Percentiles rank a stretch among this genome's conserved stretches.
These are phyloP conservation scores for Equus przewalskii DNA, from an alignment of 2,113 vertebrate species.

Conservation along the genomic window DNA sequence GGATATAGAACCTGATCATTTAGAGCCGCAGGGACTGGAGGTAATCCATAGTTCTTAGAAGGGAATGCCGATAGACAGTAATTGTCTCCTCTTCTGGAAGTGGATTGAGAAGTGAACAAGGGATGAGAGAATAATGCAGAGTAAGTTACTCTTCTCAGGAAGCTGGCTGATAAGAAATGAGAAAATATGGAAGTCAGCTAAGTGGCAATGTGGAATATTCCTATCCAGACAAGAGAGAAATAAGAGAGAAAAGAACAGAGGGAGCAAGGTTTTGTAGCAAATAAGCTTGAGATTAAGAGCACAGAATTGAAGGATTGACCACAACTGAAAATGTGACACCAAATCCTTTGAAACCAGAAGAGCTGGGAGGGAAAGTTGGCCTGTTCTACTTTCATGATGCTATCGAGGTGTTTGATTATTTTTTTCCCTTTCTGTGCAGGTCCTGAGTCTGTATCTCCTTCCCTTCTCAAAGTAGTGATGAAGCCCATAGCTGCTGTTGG, in stretches of 20 bases:
- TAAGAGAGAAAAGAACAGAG: not conserved
- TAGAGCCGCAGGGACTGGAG: not conserved
- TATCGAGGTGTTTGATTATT: not conserved
- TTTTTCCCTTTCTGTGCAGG: conserved; percentile 86
- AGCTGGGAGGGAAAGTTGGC: not conserved
- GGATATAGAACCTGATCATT: not conserved
- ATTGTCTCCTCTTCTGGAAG: not conserved
- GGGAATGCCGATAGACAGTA: not conserved
- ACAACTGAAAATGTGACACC: not conserved
- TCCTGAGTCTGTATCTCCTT: conserved; percentile 89
- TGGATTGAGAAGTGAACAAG: not conserved
- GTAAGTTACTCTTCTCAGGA: not conserved
- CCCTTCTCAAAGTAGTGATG: conserved; percentile 90
- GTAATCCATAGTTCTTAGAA: not conserved
- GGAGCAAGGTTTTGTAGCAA: not conserved
- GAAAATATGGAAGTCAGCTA: not conserved
- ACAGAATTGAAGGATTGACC: not conserved
- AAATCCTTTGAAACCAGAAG: not conserved
- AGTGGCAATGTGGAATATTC: not conserved
- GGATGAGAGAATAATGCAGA: not conserved
- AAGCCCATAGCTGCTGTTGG: conserved; percentile 91
- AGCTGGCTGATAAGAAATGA: not conserved
- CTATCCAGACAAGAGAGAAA: not conserved
- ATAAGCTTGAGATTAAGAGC: not conserved
- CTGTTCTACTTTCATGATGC: not conserved